These are phyloP conservation scores for Bradysia coprophila DNA, from an alignment of 1,140 invertebrate genomes.

Conservation along the genomic window DNA sequence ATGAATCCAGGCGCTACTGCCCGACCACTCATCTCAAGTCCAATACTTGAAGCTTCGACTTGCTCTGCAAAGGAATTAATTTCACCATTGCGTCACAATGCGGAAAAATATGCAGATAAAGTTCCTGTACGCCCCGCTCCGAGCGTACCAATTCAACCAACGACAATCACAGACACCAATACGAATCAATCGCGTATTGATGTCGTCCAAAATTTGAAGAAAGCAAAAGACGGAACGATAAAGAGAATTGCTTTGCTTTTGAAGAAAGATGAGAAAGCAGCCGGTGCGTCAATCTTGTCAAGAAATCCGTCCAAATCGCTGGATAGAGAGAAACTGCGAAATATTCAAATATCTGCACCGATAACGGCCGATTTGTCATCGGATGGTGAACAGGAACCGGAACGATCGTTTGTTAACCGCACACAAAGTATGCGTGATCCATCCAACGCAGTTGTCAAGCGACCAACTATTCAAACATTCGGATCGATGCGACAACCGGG, in stretches of 20 bases:
- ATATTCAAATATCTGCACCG: constrained; percentile 60
- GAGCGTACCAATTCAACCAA: constrained; percentile 22
- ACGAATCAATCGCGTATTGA: not conserved
- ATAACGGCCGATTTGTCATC: constrained; percentile 29
- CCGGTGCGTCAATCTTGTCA: constrained; percentile 33
- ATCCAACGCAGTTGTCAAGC: constrained; percentile 21
- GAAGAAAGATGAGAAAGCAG: constrained; percentile 38
- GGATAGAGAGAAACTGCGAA: constrained; percentile 49
- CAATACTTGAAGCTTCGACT: constrained; percentile 58
- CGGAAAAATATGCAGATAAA: constrained; percentile 23
- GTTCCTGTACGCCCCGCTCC: constrained; percentile 33
- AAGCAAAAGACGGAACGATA: constrained; percentile 35
- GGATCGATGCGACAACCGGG: constrained; percentile 54
- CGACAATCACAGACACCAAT: constrained; percentile 10
- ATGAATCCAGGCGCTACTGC: constrained; percentile 28
- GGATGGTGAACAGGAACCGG: constrained; percentile 18
- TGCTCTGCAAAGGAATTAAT: constrained; percentile 52
- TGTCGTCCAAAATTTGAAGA: not conserved
- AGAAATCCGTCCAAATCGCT: constrained; percentile 35
- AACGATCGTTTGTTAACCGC: constrained; percentile 37
- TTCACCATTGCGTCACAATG: constrained; percentile 25
- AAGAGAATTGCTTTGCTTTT: constrained; percentile 60
- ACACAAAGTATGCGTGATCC: constrained; percentile 56
- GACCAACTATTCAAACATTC: constrained; percentile 48
- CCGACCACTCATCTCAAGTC: constrained; percentile 57